These are phyloP conservation scores for Aphidius colemani DNA, from an alignment of 2,888 invertebrate species.

Conservation along the genomic window DNA sequence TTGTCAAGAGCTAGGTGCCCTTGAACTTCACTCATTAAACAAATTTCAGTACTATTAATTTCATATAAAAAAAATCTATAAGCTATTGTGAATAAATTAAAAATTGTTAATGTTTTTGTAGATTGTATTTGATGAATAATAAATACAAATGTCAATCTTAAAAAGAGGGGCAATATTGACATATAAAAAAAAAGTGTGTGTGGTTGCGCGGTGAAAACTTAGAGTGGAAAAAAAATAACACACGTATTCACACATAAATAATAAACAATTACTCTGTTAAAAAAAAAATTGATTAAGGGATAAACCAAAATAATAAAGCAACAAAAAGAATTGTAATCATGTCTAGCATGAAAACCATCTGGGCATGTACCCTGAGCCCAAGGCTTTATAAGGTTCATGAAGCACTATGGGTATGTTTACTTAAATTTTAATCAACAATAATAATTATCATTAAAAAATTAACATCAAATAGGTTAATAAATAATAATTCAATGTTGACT, in stretches of 20 bases:
- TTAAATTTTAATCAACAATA: too few species aligned
- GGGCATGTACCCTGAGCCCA: conserved; percentile 73
- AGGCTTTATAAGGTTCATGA: conserved; percentile 74
- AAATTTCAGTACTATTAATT: too few species aligned
- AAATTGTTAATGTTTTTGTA: not conserved
- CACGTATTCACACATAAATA: conserved; percentile 16
- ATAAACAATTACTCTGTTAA: conserved; percentile 3
- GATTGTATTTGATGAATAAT: not conserved
- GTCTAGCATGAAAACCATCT: conserved; percentile 54
- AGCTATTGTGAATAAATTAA: too few species aligned
- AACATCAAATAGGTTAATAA: not conserved
- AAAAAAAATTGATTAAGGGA: conserved; percentile 4
- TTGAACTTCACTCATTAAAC: not conserved
- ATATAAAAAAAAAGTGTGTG: not conserved
- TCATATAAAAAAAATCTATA: too few species aligned
- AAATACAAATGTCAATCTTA: too few species aligned
- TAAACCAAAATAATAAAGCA: not conserved
- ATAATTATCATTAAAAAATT: too few species aligned
- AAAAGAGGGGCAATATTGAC: too few species aligned
- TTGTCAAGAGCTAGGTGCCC: not conserved
- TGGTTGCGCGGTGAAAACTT: conserved; percentile 20
- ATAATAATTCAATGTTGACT: conserved; percentile 34
- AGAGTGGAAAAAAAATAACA: too few species aligned
- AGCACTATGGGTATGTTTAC: conserved; percentile 58
- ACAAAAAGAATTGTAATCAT: conserved; percentile 5